These are phyloP conservation scores for Linnaemya vulpina DNA, from an alignment of 2,888 invertebrate genomes.

Conservation along the genomic window DNA sequence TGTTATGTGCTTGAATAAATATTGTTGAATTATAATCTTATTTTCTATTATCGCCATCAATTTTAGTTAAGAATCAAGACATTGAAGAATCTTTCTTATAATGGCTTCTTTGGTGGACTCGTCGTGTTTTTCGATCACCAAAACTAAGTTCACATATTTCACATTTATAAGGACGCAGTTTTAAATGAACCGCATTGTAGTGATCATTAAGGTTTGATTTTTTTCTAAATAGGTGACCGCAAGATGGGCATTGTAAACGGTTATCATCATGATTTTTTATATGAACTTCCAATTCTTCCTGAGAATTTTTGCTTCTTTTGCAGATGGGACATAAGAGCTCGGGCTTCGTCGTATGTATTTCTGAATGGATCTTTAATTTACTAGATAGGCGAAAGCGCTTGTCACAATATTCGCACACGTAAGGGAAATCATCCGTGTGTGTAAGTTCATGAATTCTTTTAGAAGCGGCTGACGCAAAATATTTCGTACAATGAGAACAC, in stretches of 20 bases:
- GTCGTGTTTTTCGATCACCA: conserved; percentile 60
- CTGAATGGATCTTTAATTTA: conserved; percentile 62
- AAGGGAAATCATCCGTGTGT: conserved; percentile 62
- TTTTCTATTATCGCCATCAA: not conserved
- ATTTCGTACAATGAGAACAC: conserved; percentile 63
- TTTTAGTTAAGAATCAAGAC: not conserved
- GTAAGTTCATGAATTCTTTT: conserved; percentile 63
- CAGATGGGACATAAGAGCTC: conserved; percentile 68
- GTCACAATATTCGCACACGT: conserved; percentile 58
- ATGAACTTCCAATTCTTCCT: conserved; percentile 57
- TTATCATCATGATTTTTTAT: conserved; percentile 59
- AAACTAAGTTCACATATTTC: conserved; percentile 62
- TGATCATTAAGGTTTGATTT: conserved; percentile 62
- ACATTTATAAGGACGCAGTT: conserved; percentile 62
- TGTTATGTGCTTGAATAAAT: not conserved
- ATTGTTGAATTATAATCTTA: not conserved
- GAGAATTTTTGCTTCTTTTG: conserved; percentile 54
- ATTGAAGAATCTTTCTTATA: not conserved
- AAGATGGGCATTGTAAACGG: conserved; percentile 62
- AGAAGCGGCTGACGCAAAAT: conserved; percentile 56
- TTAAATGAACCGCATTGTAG: conserved; percentile 64
- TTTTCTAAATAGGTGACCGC: conserved; percentile 64
- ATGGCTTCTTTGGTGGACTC: conserved; percentile 57
- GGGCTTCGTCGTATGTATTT: conserved; percentile 62
- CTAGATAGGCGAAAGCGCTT: conserved; percentile 57